Conservation (phyloP, 2,888 invertebrate species). For the Crocallis elinguaria region DNA sequence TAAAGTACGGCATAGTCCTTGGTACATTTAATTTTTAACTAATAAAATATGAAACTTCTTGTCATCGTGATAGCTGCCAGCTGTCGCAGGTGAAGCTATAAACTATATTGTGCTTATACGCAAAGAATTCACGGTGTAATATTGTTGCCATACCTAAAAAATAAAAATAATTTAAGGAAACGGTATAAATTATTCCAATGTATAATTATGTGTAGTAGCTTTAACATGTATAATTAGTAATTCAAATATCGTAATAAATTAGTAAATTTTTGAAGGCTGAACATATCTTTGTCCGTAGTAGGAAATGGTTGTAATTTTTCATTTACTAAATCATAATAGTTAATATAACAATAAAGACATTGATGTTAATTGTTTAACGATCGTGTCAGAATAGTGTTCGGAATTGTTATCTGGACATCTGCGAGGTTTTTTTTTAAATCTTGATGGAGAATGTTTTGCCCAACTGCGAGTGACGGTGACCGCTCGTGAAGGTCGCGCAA, state of each 20-base stretch:
- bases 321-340: neutral
- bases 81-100: too few relatives aligned
- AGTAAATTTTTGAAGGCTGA: conserved; percentile 28
- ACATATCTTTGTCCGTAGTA: conserved; percentile 25
- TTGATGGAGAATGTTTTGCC: too few relatives aligned
- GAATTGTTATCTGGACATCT: too few relatives aligned
- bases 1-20: too few relatives aligned
- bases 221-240: conserved; percentile 10
- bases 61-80: too few relatives aligned
- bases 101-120: too few relatives aligned
- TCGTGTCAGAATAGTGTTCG: neutral
- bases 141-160: conserved; percentile 17
- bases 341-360: conserved; percentile 14
- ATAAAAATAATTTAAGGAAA: conserved; percentile 5
- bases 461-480: too few relatives aligned
- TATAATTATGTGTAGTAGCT: conserved; percentile 11
- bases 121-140: conserved; percentile 4
- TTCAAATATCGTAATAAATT: conserved; percentile 1
- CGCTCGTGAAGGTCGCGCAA: too few relatives aligned
- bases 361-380: conserved; percentile 1
- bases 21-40: too few relatives aligned
- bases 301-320: conserved; percentile 33
- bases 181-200: conserved; percentile 11
- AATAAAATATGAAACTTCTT: too few relatives aligned
- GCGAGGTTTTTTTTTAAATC: too few relatives aligned